Base-by-base conservation (phyloP, 2,113 vertebrate genomes). In the Tympanuchus pallidicinctus region DNA sequence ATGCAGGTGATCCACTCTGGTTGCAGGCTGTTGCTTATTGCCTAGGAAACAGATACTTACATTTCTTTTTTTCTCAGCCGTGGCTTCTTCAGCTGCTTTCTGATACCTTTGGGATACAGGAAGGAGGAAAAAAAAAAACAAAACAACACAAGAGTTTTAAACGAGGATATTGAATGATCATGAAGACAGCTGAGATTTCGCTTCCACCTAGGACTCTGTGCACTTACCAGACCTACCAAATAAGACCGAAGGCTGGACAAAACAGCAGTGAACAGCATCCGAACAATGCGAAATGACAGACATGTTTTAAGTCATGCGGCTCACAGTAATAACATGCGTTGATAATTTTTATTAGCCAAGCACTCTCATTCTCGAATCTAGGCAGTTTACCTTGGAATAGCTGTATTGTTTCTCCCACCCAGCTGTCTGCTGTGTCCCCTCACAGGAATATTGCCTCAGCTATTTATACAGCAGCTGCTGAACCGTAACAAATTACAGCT, bases 71-170 rank as follows among this genome's bases (percentile, higher is more conserved):
- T 98, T 98, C 48, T 98, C 98, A 65, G 93, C 89, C 59, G 94
- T 95, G 34, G 98, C 96, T 96, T 98, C 98, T 86, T 98, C 98
- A 66, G 98, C 98, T 28, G 98, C 98, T 83, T 98, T 98, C 96
- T 98, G 98, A 88, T 98, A 98, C 96, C 98, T 98, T 96, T 52
- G 72, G 66, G 89, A 91, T 77, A 80, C 28, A 20, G n/a, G 5
- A n/a, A 32, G 50, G 30, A 72, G 20, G 2, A 56, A 73, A 74
- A 72, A 15, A 15, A 11, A 20, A 19, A 13, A 56, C 17, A 43
- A 90, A 42, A 90, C 40, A 54, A 28, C 52, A 54, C 52, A 54
- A 54, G 8, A 21, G 16, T 50, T 79, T 94, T 92, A 63, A 94
- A 83, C 12, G 34, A 65, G 47, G 89, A 82, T 13, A 52, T 6